phyloP scores from a whole-genome alignment of 2,888 invertebrate species.

The Protula sp. region DNA sequence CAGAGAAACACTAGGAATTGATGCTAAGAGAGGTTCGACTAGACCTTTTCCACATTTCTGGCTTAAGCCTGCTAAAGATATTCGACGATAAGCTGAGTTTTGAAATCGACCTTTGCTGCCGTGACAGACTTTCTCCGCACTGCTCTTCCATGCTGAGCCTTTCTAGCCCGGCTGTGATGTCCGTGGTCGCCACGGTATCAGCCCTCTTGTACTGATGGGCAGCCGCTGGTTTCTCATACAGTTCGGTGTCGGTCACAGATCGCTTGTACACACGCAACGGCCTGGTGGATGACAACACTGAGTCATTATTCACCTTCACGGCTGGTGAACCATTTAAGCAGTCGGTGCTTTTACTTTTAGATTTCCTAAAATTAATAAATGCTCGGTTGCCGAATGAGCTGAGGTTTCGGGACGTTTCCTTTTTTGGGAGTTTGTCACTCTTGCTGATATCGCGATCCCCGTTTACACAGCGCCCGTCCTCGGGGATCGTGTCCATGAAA shows the following conservation, averaged over 20 bases:
- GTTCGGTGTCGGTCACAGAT: constrained; percentile 12
- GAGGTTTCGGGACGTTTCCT: neutral
- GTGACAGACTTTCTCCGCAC: neutral
- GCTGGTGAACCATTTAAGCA: neutral
- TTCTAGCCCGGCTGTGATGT: neutral
- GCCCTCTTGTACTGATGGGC: neutral
- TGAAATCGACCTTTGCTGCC: neutral
- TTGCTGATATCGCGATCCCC: neutral
- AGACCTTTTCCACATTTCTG: too few relatives aligned
- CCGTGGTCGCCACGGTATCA: neutral
- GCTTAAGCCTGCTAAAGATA: neutral
- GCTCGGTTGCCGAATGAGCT: neutral
- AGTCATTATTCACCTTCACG: neutral
- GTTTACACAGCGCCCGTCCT: neutral
- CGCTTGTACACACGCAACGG: constrained; percentile 10
- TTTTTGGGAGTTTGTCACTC: neutral
- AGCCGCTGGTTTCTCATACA: constrained; percentile 1
- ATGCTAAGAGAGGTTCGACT: too few relatives aligned
- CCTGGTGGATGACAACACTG: constrained; percentile 6
- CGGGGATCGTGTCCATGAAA: constrained; percentile 1
- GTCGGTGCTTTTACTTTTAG: neutral
- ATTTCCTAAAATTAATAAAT: neutral
- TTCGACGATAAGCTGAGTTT: neutral
- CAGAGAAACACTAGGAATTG: too few relatives aligned
- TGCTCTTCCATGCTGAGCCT: neutral